Evolutionary conservation across 2,888 invertebrate species (phyloP).

Genomic region (Adineta ricciae): DNA sequence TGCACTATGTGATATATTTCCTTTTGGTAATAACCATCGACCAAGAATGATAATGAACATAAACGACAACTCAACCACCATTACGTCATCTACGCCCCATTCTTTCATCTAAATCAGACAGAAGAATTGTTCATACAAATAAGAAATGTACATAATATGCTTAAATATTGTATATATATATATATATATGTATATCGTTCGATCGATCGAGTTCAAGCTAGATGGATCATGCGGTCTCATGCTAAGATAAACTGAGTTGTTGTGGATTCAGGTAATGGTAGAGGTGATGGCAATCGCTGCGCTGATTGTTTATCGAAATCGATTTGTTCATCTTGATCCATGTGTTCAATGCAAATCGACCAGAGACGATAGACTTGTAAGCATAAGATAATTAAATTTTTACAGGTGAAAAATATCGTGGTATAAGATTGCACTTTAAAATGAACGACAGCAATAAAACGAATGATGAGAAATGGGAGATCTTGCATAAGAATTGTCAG

Average conservation of each 20-base stretch:
- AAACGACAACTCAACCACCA: neutral
- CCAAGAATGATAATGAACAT: slow-evolving; percentile 23
- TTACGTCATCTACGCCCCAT: neutral
- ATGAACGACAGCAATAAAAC: slow-evolving; percentile 41
- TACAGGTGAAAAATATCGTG: slow-evolving; percentile 45
- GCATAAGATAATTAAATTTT: slow-evolving; percentile 40
- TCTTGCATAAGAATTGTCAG: slow-evolving; percentile 16
- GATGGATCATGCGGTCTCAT: neutral
- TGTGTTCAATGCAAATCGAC: slow-evolving; percentile 36
- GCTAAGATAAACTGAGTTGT: neutral
- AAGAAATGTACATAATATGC: neutral
- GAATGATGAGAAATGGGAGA: slow-evolving; percentile 38
- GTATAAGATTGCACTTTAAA: slow-evolving; percentile 42
- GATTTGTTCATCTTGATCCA: neutral
- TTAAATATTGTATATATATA: too few relatives aligned
- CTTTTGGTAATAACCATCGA: slow-evolving; percentile 23
- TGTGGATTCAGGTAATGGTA: neutral
- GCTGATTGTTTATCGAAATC: neutral
- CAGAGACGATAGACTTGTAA: slow-evolving; percentile 40
- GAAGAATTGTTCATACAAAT: neutral
- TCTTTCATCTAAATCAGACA: slow-evolving; percentile 2
- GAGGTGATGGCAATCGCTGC: neutral
- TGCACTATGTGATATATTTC: slow-evolving; percentile 11
- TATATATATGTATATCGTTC: neutral
- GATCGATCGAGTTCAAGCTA: too few relatives aligned